A percentile compares a stretch with the other conserved stretches of the same genome.
Evolutionary conservation across 2,113 vertebrate genomes (phyloP).

Genomic region (Megaceryle torquata): DNA sequence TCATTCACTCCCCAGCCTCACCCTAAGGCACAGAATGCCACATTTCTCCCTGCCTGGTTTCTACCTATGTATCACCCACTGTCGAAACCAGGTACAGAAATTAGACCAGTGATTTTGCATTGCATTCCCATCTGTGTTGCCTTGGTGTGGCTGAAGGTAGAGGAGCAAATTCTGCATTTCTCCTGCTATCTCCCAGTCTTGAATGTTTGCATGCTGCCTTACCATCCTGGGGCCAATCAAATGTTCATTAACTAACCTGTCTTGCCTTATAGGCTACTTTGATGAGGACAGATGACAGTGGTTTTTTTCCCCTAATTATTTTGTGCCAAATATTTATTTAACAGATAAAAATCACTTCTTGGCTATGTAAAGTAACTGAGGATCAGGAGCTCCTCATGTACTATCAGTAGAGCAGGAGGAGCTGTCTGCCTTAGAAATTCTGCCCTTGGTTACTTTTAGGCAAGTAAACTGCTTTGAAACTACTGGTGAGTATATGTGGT

Average conservation of each 20-base stretch:
- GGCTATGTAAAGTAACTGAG: rapidly evolving
- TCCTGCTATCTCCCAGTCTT: neutral
- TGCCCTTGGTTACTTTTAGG: neutral
- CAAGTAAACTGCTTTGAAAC: neutral
- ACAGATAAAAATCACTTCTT: neutral
- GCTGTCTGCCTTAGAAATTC: neutral
- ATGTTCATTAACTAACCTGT: neutral
- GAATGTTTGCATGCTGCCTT: neutral
- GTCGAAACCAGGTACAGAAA: neutral
- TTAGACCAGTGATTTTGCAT: neutral
- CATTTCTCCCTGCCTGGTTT: neutral
- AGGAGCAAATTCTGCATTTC: neutral
- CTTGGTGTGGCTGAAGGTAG: neutral
- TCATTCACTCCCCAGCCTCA: neutral
- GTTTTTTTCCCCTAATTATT: slow-evolving; percentile 1
- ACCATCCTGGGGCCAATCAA: neutral
- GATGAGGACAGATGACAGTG: neutral
- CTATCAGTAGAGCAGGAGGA: neutral
- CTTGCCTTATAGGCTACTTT: neutral
- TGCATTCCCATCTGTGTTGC: rapidly evolving
- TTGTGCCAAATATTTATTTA: neutral
- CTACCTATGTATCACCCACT: rapidly evolving
- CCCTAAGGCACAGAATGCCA: too few relatives aligned
- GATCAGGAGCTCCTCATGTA: rapidly evolving
- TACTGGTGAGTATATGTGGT: neutral